Evolutionary conservation across 2,797 vertebrate genomes (phyloP).

Genomic region (Sitta carolinensis): DNA sequence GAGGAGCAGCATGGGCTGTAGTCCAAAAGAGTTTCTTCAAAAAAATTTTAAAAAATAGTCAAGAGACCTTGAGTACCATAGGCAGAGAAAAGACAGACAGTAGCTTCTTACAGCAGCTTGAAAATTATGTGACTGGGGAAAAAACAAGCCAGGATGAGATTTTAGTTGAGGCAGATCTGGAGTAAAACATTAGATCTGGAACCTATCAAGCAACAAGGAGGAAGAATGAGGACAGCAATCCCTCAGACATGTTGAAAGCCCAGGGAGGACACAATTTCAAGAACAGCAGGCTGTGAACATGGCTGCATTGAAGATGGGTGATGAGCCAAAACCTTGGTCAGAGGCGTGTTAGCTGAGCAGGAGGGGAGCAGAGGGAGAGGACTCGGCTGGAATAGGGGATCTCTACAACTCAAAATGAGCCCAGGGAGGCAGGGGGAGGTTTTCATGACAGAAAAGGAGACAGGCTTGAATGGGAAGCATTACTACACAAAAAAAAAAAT

Average conservation of each 20-base stretch:
- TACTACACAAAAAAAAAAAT: not conserved
- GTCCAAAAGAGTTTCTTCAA: not conserved
- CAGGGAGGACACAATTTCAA: not conserved
- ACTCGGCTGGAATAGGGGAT: not conserved
- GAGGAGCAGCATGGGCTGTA: not conserved
- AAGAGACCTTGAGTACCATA: not conserved
- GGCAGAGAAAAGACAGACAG: not conserved
- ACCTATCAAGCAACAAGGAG: not conserved
- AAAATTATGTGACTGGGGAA: not conserved
- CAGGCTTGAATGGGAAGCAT: not conserved
- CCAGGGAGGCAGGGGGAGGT: not conserved
- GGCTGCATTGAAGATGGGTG: not conserved
- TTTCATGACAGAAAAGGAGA: not conserved
- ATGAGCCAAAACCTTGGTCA: not conserved
- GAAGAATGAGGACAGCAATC: slow-evolving; percentile 5
- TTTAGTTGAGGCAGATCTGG: not conserved
- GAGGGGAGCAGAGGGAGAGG: not conserved
- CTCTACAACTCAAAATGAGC: not conserved
- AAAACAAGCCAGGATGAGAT: not conserved
- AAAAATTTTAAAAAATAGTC: not conserved
- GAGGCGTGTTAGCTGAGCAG: not conserved
- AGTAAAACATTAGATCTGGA: slow-evolving; percentile 22
- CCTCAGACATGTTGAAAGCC: slow-evolving; percentile 34
- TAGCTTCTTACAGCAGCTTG: not conserved
- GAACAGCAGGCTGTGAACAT: slow-evolving; percentile 37